A percentile compares a stretch with the other conserved stretches of the same genome.
phyloP scores from a whole-genome alignment of 2,797 vertebrate genomes.

The Trachurus trachurus region DNA sequence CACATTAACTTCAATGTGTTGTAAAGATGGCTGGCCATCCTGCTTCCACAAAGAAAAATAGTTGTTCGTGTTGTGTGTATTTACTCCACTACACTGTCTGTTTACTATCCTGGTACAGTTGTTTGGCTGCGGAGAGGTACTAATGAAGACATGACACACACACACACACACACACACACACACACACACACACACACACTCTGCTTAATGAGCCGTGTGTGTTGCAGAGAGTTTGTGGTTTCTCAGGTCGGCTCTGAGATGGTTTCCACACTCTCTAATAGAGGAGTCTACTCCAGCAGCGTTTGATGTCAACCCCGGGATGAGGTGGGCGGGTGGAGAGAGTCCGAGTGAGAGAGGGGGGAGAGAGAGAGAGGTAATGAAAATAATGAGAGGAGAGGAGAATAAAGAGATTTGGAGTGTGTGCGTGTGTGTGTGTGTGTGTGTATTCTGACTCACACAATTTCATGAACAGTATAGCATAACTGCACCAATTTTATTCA shows the following conservation, averaged over 20 bases:
- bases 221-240: constrained; percentile 30
- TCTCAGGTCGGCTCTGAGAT: not conserved
- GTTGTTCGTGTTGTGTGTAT: not conserved
- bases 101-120: not conserved
- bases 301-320: constrained; percentile 39
- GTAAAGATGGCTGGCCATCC: no score
- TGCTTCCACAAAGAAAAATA: not conserved
- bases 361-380: constrained; percentile 7
- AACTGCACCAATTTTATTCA: no score
- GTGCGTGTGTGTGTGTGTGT: constrained; percentile 14
- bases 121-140: not conserved
- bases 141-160: constrained; percentile 1
- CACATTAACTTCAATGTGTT: no score
- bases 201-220: constrained; percentile 40
- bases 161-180: not conserved
- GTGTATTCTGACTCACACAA: not conserved
- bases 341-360: constrained; percentile 3
- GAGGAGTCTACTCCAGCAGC: constrained; percentile 33
- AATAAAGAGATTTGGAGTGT: not conserved
- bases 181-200: not conserved
- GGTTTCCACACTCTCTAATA: constrained; percentile 20
- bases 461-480: no score
- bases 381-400: constrained; percentile 42
- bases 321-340: constrained; percentile 39
- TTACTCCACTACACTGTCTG: not conserved